A percentile compares a stretch with the other conserved stretches of the same genome.
Conservation (phyloP, 2,797 vertebrate genomes). For the Fistularia tabacaria region DNA sequence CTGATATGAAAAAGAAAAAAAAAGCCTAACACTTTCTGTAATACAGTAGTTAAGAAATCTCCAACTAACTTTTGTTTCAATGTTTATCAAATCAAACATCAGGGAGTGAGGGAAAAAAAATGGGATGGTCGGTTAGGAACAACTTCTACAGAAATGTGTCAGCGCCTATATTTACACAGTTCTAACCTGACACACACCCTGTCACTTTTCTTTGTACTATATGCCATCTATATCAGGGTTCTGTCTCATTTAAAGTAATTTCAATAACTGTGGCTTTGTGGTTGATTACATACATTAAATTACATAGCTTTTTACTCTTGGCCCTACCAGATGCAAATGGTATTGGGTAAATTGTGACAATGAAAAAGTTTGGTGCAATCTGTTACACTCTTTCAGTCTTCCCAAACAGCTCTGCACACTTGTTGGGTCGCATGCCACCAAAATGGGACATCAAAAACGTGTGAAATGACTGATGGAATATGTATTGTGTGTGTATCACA, state of each 20-base stretch:
- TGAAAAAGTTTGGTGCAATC: neutral
- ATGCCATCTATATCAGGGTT: conserved; percentile 15
- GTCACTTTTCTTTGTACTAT: conserved; percentile 28
- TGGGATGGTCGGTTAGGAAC: conserved; percentile 27
- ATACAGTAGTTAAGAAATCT: no score
- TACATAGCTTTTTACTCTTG: neutral
- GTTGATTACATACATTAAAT: no score
- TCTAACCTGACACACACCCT: conserved; percentile 53
- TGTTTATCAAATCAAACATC: conserved; percentile 62
- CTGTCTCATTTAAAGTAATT: neutral
- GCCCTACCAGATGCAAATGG: no score
- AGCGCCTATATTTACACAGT: conserved; percentile 70
- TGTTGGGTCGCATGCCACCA: conserved; percentile 28
- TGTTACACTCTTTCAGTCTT: conserved; percentile 2
- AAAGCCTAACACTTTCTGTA: no score
- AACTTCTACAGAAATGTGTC: conserved; percentile 37
- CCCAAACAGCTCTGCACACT: conserved; percentile 50
- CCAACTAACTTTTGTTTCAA: conserved; percentile 14
- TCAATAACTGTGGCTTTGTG: conserved; percentile 2
- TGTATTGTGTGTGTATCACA: neutral
- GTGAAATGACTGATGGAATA: conserved; percentile 44
- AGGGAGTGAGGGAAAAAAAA: conserved; percentile 48
- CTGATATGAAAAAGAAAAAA: no score
- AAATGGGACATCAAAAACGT: conserved; percentile 26
- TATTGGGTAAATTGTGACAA: conserved; percentile 1